Conservation (phyloP, 2,797 vertebrate species). For the Microchirus variegatus region DNA sequence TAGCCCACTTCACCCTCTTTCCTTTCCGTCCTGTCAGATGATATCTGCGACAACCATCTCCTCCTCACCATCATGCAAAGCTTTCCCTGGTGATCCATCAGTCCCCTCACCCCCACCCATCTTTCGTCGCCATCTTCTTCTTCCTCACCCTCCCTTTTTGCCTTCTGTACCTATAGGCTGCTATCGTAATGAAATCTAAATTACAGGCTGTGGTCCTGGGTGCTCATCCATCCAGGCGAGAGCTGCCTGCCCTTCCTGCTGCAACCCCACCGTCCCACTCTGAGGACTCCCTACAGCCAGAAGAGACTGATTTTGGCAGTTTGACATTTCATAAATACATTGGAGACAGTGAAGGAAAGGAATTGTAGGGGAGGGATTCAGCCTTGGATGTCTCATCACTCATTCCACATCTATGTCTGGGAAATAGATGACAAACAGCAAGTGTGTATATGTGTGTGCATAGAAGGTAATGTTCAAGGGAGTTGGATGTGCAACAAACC, state of each 20-base stretch:
- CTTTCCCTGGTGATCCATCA: constrained; percentile 51
- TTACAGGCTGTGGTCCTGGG: constrained; percentile 62
- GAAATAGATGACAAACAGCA: constrained; percentile 17
- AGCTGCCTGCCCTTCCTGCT: constrained; percentile 11
- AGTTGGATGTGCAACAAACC: constrained; percentile 11
- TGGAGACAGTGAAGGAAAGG: constrained; percentile 5
- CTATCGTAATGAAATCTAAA: constrained; percentile 79
- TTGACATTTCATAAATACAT: constrained; percentile 63
- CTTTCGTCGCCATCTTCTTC: constrained; percentile 30
- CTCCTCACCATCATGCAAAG: not conserved
- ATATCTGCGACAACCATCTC: constrained; percentile 36
- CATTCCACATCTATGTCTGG: constrained; percentile 19
- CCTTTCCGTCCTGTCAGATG: constrained; percentile 33
- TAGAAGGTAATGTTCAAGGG: not conserved
- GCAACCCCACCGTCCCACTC: constrained; percentile 22
- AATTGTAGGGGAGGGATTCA: constrained; percentile 3
- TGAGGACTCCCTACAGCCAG: constrained; percentile 14
- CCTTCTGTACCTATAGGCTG: constrained; percentile 51
- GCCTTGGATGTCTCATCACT: constrained; percentile 21
- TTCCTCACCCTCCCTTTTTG: constrained; percentile 6
- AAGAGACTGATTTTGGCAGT: constrained; percentile 40
- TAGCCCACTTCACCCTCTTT: not conserved
- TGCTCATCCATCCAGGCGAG: constrained; percentile 50
- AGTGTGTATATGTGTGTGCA: not conserved
- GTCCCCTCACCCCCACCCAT: constrained; percentile 5